phyloP scores from a whole-genome alignment of 2,888 invertebrate species.

The Subacronicta megacephala region DNA sequence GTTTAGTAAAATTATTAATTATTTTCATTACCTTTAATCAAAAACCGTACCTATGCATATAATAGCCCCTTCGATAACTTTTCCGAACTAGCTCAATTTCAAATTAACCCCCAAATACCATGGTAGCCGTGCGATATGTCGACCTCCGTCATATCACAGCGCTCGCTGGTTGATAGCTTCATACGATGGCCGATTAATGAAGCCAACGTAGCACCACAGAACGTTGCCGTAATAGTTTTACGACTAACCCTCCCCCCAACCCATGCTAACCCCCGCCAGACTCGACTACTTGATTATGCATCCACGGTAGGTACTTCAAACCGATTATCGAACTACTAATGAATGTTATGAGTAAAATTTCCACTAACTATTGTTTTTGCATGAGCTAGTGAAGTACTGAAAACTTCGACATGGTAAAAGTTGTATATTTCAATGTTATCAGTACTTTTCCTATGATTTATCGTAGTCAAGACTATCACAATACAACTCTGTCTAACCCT shows the following conservation, averaged over 20 bases:
- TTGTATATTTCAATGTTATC: too few relatives aligned
- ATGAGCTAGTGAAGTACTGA: background rate
- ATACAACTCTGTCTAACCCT: too few relatives aligned
- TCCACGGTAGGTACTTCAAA: constrained; percentile 83
- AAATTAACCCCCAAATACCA: constrained; percentile 37
- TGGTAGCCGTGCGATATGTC: constrained; percentile 65
- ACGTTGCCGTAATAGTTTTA: constrained; percentile 88
- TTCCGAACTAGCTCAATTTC: constrained; percentile 42
- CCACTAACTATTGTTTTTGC: constrained; percentile 44
- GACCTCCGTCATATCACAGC: constrained; percentile 82
- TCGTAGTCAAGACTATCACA: too few relatives aligned
- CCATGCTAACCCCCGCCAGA: constrained; percentile 67
- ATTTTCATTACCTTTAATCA: too few relatives aligned
- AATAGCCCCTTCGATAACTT: constrained; percentile 21
- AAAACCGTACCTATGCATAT: constrained; percentile 2
- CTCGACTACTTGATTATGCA: constrained; percentile 87
- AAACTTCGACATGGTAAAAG: background rate
- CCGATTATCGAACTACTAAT: constrained; percentile 88
- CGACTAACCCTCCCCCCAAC: constrained; percentile 70
- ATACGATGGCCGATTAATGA: constrained; percentile 88
- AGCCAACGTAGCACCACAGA: constrained; percentile 83
- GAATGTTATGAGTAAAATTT: constrained; percentile 72
- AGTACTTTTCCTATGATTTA: too few relatives aligned
- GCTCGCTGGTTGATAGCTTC: constrained; percentile 82
- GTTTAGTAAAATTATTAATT: too few relatives aligned